These are phyloP conservation scores for Pardosa pseudoannulata DNA, from an alignment of 2,888 invertebrate species.

Conservation along the genomic window DNA sequence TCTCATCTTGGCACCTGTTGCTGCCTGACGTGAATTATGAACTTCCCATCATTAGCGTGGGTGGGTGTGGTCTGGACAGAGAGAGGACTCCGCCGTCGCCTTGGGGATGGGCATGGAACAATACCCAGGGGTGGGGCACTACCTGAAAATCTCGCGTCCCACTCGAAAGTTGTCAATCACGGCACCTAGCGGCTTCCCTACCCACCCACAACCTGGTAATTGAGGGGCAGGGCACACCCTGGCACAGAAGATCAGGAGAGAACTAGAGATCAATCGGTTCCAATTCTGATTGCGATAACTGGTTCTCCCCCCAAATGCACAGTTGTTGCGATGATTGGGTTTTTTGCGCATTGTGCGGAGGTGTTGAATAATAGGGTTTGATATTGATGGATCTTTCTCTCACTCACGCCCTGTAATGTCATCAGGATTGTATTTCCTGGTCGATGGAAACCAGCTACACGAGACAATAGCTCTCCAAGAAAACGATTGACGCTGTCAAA, in stretches of 20 bases:
- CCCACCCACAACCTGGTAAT: slow-evolving; percentile 58
- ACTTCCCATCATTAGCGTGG: slow-evolving; percentile 20
- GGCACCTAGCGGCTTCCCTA: slow-evolving; percentile 34
- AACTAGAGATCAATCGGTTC: slow-evolving; percentile 3
- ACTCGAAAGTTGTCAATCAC: slow-evolving; percentile 69
- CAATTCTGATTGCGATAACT: slow-evolving; percentile 6
- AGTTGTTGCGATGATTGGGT: neutral
- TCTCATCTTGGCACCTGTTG: slow-evolving; percentile 10
- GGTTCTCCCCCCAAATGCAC: neutral
- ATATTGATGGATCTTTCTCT: slow-evolving; percentile 4
- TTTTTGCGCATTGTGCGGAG: slow-evolving; percentile 3
- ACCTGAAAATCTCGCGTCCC: slow-evolving; percentile 42
- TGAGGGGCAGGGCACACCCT: slow-evolving; percentile 5
- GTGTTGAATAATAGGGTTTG: slow-evolving; percentile 14
- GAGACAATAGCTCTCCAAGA: neutral
- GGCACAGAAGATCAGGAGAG: neutral
- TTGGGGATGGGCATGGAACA: slow-evolving; percentile 60
- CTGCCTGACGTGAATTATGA: slow-evolving; percentile 35
- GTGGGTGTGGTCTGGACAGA: slow-evolving; percentile 44
- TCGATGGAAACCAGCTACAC: no score
- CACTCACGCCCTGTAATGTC: neutral
- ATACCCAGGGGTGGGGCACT: slow-evolving; percentile 61
- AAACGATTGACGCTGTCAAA: neutral
- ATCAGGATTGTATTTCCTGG: neutral
- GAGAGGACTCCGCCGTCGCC: slow-evolving; percentile 31